A percentile compares a stretch with the other conserved stretches of the same genome.
Evolutionary conservation across 1,140 invertebrate species (phyloP).

Genomic region (Akabosia matsudoensis): DNA sequence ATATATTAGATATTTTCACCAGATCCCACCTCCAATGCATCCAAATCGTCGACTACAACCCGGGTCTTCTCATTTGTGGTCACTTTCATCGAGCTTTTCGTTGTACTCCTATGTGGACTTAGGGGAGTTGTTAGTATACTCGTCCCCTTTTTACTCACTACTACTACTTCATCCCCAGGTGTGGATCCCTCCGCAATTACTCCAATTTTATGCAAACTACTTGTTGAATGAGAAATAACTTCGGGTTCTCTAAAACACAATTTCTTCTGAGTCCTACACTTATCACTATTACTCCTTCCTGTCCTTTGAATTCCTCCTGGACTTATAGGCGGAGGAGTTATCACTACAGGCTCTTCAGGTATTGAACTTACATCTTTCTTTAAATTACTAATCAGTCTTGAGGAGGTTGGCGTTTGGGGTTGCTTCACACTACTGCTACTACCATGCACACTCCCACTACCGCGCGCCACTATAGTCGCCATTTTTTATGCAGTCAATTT

Average conservation of each 20-base stretch:
- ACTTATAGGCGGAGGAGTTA: not conserved
- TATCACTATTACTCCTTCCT: slow-evolving; percentile 50
- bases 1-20: not conserved
- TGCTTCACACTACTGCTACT: not conserved
- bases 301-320: not conserved
- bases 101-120: not conserved
- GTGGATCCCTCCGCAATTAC: slow-evolving; percentile 19
- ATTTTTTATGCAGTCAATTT: too few relatives aligned
- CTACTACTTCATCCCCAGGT: not conserved
- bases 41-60: slow-evolving; percentile 46
- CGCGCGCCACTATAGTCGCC: not conserved
- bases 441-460: not conserved
- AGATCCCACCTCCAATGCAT: slow-evolving; percentile 49
- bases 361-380: not conserved
- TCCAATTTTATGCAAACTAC: slow-evolving; percentile 9
- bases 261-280: slow-evolving; percentile 72
- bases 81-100: slow-evolving; percentile 40
- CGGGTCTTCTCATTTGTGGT: not conserved
- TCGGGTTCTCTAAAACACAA: slow-evolving; percentile 79
- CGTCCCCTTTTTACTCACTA: not conserved
- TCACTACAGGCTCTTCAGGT: not conserved
- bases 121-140: not conserved
- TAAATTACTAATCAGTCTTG: not conserved
- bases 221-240: slow-evolving; percentile 57
- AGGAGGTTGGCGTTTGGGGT: not conserved